phyloP scores from a whole-genome alignment of 2,797 vertebrate species.

The Acrocephalus scirpaceus region DNA sequence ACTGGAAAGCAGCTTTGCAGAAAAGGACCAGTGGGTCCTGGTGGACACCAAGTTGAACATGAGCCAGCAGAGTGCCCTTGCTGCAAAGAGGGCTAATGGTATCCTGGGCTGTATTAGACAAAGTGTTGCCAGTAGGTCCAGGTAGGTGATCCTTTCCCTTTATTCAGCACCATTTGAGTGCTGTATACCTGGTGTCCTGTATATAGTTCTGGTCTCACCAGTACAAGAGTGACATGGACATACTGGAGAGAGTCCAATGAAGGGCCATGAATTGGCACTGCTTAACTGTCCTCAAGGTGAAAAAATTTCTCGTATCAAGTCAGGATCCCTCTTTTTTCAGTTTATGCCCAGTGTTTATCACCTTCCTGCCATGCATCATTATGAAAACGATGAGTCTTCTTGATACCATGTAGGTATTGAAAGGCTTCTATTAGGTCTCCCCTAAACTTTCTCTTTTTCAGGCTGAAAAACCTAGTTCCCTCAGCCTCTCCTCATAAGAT shows the following conservation, averaged over 20 bases:
- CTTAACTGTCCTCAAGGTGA: background rate
- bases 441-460: background rate
- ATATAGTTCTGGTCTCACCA: background rate
- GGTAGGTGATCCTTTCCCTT: background rate
- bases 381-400: background rate
- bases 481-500: background rate
- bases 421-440: background rate
- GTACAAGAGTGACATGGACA: background rate
- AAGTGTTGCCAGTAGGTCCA: background rate
- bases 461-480: background rate
- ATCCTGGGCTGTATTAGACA: background rate
- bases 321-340: background rate
- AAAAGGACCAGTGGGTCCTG: background rate
- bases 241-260: background rate
- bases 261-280: background rate
- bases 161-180: background rate
- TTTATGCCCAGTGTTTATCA: background rate
- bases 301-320: background rate
- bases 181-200: background rate
- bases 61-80: background rate
- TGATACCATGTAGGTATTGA: background rate
- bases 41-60: background rate
- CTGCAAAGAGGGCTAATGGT: background rate
- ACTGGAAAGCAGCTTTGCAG: background rate
- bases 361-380: background rate